Evolutionary conservation across 2,113 vertebrate species (phyloP), one percentile per base, ranked within the genome.

Genomic region (Ageneiosus marmoratus): DNA sequence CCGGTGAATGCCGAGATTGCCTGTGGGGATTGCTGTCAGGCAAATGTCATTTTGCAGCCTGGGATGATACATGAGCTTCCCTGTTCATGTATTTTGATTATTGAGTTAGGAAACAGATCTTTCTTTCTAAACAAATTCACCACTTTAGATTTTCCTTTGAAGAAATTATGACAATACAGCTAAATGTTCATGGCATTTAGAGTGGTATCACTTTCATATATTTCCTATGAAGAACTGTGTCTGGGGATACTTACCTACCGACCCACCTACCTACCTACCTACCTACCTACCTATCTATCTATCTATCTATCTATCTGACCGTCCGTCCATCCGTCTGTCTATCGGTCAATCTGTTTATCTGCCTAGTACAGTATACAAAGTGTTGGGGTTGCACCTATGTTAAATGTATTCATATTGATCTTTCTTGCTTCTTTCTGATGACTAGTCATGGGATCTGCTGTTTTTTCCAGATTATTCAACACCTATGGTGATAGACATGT

Each of bases 61-160:
- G n/a, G 53, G 62, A 83, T 86, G 82, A 86, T 84, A 84, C 74
- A 83, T 86, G 85, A 81, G 63, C 82, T 55, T 56, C 50, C 67
- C 78, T 77, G 73, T 77, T 84, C 70, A 83, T 83, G 69, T 83
- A 79, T 77, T 46, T 48, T 72, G 70, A 46, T 80, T 77, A 86
- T 81, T 81, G 67, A 84, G 77, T 86, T 84, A 84, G 73, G 41
- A 78, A 80, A 81, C 48, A 60, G 60, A 79, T 83, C 73, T 78
- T 86, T 81, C 72, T 82, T 79, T 83, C 83, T 86, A 79, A 82
- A 80, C 72, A 56, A 82, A 77, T 86, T 53, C 32, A 75, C 78
- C 51, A 79, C 27, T 82, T 79, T 60, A 86, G n/a, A 50, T 72
- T 70, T 79, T 56, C 56, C 82, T 44, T 79, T 67, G 16, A 78